Percentiles rank a stretch among this genome's conserved stretches.
Conservation (phyloP, 2,113 vertebrate species). For the Uropsilus gracilis region DNA sequence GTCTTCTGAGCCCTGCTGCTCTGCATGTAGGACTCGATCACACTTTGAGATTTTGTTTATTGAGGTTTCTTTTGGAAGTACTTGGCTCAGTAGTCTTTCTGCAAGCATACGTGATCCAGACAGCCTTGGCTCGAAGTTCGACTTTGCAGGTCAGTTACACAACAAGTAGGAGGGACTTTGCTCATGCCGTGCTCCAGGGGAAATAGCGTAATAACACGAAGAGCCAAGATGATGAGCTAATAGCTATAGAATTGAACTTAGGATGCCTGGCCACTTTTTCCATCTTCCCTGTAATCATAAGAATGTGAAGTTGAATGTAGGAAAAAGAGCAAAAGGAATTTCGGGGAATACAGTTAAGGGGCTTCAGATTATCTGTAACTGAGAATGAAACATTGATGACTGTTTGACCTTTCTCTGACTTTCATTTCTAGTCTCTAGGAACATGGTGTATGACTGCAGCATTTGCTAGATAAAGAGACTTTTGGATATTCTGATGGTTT, state of each 20-base stretch:
- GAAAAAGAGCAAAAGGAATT: background rate
- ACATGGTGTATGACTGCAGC: background rate
- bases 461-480: constrained; percentile 27
- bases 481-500: background rate
- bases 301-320: constrained; percentile 24
- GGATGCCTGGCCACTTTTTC: background rate
- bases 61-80: constrained; percentile 55
- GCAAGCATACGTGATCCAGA: constrained; percentile 71
- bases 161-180: constrained; percentile 69
- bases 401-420: background rate
- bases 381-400: background rate
- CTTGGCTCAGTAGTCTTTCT: constrained; percentile 44
- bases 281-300: background rate
- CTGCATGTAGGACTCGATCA: background rate
- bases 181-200: constrained; percentile 51
- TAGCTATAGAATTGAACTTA: constrained; percentile 61
- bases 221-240: constrained; percentile 76
- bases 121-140: constrained; percentile 45
- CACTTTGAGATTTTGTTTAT: background rate
- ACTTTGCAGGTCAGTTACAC: constrained; percentile 71
- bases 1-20: background rate
- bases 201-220: background rate
- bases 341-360: background rate
- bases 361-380: background rate
- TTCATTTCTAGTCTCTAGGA: background rate